Evolutionary conservation across 2,888 invertebrate species (phyloP).

Genomic region (Oithona nana): DNA sequence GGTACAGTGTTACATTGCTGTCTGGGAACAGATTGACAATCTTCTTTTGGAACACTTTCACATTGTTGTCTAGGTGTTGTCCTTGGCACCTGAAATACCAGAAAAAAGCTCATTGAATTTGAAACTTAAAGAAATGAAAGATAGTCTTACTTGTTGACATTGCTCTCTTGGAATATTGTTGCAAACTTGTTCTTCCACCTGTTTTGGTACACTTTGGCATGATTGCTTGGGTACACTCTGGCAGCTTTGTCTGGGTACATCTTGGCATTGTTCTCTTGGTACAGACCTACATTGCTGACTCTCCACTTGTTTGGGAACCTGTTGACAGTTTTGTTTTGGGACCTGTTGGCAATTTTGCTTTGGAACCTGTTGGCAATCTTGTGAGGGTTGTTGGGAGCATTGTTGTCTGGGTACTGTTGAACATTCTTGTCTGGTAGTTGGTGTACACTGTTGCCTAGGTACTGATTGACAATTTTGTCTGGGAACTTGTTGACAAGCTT

Average conservation of each 20-base stretch:
- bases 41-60: neutral
- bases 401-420: constrained; percentile 2
- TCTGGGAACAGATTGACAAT: neutral
- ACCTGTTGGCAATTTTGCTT: neutral
- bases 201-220: constrained; percentile 11
- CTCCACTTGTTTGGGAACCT: neutral
- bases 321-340: neutral
- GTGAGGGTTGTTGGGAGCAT: constrained; percentile 3
- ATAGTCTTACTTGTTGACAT: neutral
- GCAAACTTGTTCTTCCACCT: constrained; percentile 5
- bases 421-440: neutral
- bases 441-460: constrained; percentile 5
- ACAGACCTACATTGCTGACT: neutral
- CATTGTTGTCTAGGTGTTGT: constrained; percentile 9
- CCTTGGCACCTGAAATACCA: neutral
- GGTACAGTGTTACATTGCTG: constrained; percentile 16
- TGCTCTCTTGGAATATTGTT: constrained; percentile 9
- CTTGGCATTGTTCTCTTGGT: constrained; percentile 1
- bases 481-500: constrained; percentile 13
- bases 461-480: constrained; percentile 15
- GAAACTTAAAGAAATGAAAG: no score
- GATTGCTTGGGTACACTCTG: constrained; percentile 4
- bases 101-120: no score
- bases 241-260: neutral
- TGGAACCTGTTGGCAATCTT: constrained; percentile 7